Conservation (phyloP, 2,797 vertebrate genomes). For the Erethizon dorsatum region DNA sequence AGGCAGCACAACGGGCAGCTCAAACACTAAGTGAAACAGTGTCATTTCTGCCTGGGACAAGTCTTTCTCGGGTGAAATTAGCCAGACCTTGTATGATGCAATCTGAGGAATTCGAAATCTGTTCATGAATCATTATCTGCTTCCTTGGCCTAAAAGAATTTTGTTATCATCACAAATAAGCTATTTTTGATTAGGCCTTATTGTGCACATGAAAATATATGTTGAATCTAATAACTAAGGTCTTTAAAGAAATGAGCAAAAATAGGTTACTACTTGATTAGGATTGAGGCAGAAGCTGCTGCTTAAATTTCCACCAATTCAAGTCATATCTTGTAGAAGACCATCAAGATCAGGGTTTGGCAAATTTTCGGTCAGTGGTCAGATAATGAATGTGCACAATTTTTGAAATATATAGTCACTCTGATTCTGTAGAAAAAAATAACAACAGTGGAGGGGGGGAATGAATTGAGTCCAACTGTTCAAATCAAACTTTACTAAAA, state of each 20-base stretch:
- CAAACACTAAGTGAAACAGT: not conserved
- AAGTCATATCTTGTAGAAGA: accelerated
- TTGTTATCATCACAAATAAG: not conserved
- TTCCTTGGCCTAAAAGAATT: not conserved
- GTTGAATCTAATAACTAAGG: not conserved
- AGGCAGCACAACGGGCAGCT: accelerated
- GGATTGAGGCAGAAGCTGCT: not conserved
- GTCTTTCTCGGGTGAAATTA: not conserved
- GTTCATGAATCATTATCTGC: not conserved
- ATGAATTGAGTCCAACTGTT: not conserved
- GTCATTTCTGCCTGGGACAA: too few relatives aligned
- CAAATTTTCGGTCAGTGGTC: not conserved
- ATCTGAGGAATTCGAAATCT: not conserved
- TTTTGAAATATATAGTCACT: not conserved
- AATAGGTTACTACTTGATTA: not conserved
- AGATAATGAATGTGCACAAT: not conserved
- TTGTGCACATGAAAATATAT: not conserved
- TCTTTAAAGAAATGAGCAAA: not conserved
- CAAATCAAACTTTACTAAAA: not conserved
- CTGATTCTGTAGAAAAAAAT: not conserved
- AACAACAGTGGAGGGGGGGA: not conserved
- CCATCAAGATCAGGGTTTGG: not conserved
- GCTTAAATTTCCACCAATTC: not conserved
- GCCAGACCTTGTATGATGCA: accelerated
- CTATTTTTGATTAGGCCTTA: not conserved